These are phyloP conservation scores for Ornithoptera alexandrae DNA, from an alignment of 2,888 invertebrate species.

Conservation along the genomic window DNA sequence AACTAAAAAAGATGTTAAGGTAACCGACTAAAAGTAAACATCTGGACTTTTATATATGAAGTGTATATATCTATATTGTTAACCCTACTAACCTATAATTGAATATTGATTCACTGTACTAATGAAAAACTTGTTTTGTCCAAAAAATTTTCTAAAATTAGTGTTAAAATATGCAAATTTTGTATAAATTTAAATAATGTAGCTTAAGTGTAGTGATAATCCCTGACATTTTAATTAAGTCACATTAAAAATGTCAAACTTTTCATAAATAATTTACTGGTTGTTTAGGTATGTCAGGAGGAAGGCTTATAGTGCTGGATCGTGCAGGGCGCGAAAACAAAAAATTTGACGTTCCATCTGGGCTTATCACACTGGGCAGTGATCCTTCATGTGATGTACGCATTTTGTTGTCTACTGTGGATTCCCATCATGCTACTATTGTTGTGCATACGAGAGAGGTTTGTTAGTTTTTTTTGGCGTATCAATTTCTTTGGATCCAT, in stretches of 20 bases:
- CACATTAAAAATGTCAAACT: too few species aligned
- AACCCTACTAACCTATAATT: neutral
- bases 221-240: too few species aligned
- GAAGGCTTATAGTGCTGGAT: slow-evolving; percentile 66
- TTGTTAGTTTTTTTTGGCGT: slow-evolving; percentile 5
- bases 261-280: too few species aligned
- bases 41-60: neutral
- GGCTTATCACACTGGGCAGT: slow-evolving; percentile 64
- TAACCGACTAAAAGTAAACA: neutral
- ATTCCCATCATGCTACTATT: slow-evolving; percentile 66
- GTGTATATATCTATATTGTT: neutral
- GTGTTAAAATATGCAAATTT: too few species aligned
- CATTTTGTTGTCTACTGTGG: slow-evolving; percentile 55
- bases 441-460: slow-evolving; percentile 64
- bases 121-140: too few species aligned
- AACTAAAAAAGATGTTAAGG: too few species aligned
- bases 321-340: slow-evolving; percentile 60
- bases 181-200: too few species aligned
- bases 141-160: too few species aligned
- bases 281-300: slow-evolving; percentile 55
- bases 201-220: too few species aligned
- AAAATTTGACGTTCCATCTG: slow-evolving; percentile 51
- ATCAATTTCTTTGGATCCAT: neutral
- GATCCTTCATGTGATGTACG: slow-evolving; percentile 63
- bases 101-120: too few species aligned